phyloP scores from a whole-genome alignment of 2,888 invertebrate species.

The Brachyptera risi region DNA sequence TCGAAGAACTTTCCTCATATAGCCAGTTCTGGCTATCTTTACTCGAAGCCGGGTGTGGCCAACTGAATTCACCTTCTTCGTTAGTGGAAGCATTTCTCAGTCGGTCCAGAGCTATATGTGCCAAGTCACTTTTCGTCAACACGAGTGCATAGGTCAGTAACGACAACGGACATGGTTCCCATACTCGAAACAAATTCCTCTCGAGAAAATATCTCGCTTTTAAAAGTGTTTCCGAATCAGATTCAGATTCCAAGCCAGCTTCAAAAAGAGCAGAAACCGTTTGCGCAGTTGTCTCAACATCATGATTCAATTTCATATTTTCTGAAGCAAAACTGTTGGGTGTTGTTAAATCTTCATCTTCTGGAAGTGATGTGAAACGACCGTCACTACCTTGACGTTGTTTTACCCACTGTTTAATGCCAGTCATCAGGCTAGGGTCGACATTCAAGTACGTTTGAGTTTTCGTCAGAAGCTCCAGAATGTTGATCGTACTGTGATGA shows the following conservation, averaged over 20 bases:
- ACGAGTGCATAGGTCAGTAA: constrained; percentile 57
- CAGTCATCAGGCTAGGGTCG: constrained; percentile 56
- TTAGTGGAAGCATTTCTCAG: constrained; percentile 59
- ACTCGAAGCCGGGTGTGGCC: constrained; percentile 54
- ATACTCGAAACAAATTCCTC: constrained; percentile 52
- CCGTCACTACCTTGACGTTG: constrained; percentile 57
- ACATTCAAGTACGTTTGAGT: constrained; percentile 59
- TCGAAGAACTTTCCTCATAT: constrained; percentile 38
- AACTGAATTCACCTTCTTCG: constrained; percentile 64
- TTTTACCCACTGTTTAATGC: constrained; percentile 60
- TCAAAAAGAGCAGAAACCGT: constrained; percentile 52
- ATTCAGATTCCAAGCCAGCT: constrained; percentile 56
- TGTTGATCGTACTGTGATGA: constrained; percentile 53
- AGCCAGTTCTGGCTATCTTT: constrained; percentile 61
- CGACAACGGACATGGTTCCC: constrained; percentile 57
- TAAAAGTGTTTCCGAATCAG: constrained; percentile 51
- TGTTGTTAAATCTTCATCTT: constrained; percentile 38
- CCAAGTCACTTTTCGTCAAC: constrained; percentile 51
- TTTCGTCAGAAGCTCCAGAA: constrained; percentile 56
- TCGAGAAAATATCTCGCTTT: constrained; percentile 57
- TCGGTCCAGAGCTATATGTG: constrained; percentile 55
- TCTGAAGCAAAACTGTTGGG: no score
- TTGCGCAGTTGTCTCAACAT: constrained; percentile 59
- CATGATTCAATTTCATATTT: constrained; percentile 41
- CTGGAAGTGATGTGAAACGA: constrained; percentile 45